Percentiles rank a stretch among this genome's conserved stretches.
phyloP scores from a whole-genome alignment of 2,888 invertebrate species.

The Caenorhabditis sp. region DNA sequence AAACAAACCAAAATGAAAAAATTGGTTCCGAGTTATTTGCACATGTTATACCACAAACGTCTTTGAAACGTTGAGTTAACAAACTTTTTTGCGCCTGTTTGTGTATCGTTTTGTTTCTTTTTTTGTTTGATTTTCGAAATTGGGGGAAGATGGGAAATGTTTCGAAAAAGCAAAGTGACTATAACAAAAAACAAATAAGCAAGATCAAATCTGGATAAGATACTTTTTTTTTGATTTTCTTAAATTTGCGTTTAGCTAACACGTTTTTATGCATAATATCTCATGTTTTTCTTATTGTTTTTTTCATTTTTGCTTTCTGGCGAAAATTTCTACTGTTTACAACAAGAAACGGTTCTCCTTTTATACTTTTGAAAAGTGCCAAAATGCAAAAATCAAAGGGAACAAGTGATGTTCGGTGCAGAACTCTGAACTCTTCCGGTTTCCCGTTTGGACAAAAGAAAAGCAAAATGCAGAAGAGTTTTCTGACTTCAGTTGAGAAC shows the following conservation, averaged over 20 bases:
- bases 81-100: not conserved
- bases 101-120: not conserved
- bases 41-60: not conserved
- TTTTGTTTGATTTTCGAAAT: not conserved
- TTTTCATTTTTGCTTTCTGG: not conserved
- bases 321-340: too few relatives aligned
- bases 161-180: not conserved
- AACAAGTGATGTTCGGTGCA: constrained; percentile 30
- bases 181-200: not conserved
- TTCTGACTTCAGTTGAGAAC: not conserved
- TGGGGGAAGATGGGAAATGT: not conserved
- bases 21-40: not conserved
- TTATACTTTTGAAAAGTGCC: not conserved
- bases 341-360: too few relatives aligned
- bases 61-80: not conserved
- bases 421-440: constrained; percentile 40
- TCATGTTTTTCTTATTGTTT: constrained; percentile 12
- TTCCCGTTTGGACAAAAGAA: constrained; percentile 36
- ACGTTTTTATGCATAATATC: constrained; percentile 3
- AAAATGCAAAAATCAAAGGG: not conserved
- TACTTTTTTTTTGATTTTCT: too few relatives aligned
- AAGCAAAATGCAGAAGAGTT: constrained; percentile 16
- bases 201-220: too few relatives aligned
- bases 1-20: not conserved
- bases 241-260: not conserved